These are phyloP conservation scores for Panthera uncia DNA, from an alignment of 2,113 vertebrate genomes.

Conservation along the genomic window DNA sequence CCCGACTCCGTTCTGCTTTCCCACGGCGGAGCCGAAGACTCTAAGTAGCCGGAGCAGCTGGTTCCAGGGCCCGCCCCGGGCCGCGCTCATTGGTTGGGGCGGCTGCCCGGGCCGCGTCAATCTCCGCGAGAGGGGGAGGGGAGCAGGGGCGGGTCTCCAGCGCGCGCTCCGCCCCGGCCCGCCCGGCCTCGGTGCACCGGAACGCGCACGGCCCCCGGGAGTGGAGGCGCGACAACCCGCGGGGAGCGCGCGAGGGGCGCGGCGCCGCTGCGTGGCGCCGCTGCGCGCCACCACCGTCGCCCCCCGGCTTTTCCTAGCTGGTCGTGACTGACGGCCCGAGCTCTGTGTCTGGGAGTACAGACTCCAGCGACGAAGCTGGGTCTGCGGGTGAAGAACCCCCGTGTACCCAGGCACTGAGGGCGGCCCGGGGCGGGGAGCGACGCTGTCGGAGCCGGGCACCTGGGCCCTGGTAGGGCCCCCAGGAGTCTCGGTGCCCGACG, in stretches of 20 bases:
- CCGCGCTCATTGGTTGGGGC: conserved; percentile 77
- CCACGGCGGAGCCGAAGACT: neutral
- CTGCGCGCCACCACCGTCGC: neutral
- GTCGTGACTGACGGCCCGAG: neutral
- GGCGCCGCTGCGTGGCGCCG: neutral
- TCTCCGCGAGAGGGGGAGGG: neutral
- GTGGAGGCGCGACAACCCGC: neutral
- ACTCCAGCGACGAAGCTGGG: neutral
- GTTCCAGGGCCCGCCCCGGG: conserved; percentile 76
- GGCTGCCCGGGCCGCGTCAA: neutral
- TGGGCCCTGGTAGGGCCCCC: neutral
- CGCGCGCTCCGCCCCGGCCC: neutral
- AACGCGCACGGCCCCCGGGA: neutral
- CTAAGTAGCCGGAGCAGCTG: conserved; percentile 78
- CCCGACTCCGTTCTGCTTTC: conserved; percentile 40
- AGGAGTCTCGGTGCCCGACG: neutral
- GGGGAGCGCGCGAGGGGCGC: neutral
- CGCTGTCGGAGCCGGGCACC: neutral
- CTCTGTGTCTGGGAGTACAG: neutral
- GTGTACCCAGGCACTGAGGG: neutral
- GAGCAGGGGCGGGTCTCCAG: neutral
- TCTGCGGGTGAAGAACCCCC: neutral
- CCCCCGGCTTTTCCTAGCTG: rapidly evolving
- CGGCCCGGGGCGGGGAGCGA: neutral
- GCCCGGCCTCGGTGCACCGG: rapidly evolving